These are phyloP conservation scores for Nasonovia ribisnigri DNA, from an alignment of 2,888 invertebrate genomes.

Conservation along the genomic window DNA sequence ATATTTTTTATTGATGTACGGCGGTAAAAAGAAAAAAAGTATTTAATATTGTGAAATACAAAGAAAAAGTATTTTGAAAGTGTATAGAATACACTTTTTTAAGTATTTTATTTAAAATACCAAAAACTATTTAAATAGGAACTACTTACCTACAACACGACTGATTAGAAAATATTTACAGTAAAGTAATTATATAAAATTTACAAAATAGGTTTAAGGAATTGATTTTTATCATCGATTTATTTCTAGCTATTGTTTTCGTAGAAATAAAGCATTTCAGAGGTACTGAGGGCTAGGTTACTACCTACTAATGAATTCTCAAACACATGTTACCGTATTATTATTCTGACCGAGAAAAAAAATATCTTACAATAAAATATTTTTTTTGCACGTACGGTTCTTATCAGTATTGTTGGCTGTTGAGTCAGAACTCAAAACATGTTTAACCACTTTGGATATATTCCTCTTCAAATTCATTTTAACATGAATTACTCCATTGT, in stretches of 20 bases:
- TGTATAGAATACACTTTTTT: too few relatives aligned
- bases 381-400: not conserved
- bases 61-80: too few relatives aligned
- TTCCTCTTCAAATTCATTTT: not conserved
- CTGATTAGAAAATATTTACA: too few relatives aligned
- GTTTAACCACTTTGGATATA: not conserved
- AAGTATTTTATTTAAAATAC: too few relatives aligned
- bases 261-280: not conserved
- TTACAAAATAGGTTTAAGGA: not conserved
- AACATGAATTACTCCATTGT: not conserved
- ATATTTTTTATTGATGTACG: too few relatives aligned
- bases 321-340: not conserved
- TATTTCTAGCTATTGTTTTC: not conserved
- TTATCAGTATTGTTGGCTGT: not conserved
- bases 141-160: too few relatives aligned
- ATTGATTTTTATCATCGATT: not conserved
- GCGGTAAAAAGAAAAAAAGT: too few relatives aligned
- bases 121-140: too few relatives aligned
- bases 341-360: not conserved
- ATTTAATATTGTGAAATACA: too few relatives aligned
- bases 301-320: not conserved
- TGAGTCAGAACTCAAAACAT: not conserved
- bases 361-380: not conserved
- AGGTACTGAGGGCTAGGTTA: not conserved
- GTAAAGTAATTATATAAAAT: too few relatives aligned